phyloP scores from a whole-genome alignment of 2,113 vertebrate species.

The Vulpes lagopus region DNA sequence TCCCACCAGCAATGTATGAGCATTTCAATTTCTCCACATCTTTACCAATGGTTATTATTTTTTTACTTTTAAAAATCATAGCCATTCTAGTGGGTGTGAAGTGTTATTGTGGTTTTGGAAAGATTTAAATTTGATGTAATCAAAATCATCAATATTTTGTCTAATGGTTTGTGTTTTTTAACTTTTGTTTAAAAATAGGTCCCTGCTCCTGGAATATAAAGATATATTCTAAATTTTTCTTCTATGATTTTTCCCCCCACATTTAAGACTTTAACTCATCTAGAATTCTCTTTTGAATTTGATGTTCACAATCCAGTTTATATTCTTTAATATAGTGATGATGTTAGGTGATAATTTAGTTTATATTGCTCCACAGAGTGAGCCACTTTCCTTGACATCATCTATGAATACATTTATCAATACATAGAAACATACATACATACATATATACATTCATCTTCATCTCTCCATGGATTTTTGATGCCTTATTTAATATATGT shows the following conservation, averaged over 20 bases:
- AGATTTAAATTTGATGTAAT: background rate
- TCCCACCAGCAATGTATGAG: background rate
- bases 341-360: background rate
- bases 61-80: background rate
- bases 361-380: background rate
- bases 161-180: background rate
- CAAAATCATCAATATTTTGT: background rate
- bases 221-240: background rate
- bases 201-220: background rate
- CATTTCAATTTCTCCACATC: background rate
- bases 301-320: background rate
- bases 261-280: background rate
- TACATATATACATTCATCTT: background rate
- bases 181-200: slow-evolving; percentile 10
- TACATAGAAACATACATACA: background rate
- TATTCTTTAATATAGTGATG: slow-evolving; percentile 22
- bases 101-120: background rate
- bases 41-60: background rate
- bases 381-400: background rate
- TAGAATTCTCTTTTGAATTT: background rate
- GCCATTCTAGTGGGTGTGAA: background rate
- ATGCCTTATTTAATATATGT: background rate
- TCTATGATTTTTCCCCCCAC: background rate
- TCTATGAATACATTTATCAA: background rate
- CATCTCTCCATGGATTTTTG: slow-evolving; percentile 38